A percentile compares a stretch with the other conserved stretches of the same genome.
phyloP scores from a whole-genome alignment of 2,888 invertebrate species.

The Stenichneumon culpator region DNA sequence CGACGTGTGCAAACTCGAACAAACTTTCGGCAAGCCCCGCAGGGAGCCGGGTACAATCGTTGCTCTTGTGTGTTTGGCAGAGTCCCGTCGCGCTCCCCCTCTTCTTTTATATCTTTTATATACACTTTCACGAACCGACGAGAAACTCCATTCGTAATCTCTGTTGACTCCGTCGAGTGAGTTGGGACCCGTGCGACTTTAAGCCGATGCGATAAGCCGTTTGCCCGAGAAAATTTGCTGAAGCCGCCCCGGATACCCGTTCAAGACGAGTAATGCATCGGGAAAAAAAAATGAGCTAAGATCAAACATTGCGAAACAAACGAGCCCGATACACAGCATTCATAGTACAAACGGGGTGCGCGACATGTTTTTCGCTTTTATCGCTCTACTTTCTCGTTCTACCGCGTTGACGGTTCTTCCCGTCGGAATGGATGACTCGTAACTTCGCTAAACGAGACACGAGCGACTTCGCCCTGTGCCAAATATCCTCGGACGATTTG shows the following conservation, averaged over 20 bases:
- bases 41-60: slow-evolving; percentile 26
- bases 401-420: not conserved
- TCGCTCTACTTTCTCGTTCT: not conserved
- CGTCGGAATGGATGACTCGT: slow-evolving; percentile 35
- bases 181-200: slow-evolving; percentile 24
- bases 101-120: slow-evolving; percentile 45
- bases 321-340: not conserved
- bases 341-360: slow-evolving; percentile 3
- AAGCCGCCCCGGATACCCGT: not conserved
- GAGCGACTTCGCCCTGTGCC: slow-evolving; percentile 22
- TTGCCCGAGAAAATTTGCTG: slow-evolving; percentile 15
- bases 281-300: not conserved
- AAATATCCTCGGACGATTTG: slow-evolving; percentile 47
- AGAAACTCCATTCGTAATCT: slow-evolving; percentile 72
- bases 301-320: slow-evolving; percentile 5
- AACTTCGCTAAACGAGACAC: slow-evolving; percentile 46
- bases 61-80: slow-evolving; percentile 46
- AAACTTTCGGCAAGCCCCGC: slow-evolving; percentile 17
- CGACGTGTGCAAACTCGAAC: slow-evolving; percentile 6
- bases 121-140: slow-evolving; percentile 56
- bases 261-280: not conserved
- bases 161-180: slow-evolving; percentile 63
- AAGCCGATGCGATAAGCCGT: slow-evolving; percentile 34
- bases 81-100: slow-evolving; percentile 20
- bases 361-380: not conserved